These are phyloP conservation scores for Belonocnema kinseyi DNA, from an alignment of 1,140 invertebrate genomes.

Conservation along the genomic window DNA sequence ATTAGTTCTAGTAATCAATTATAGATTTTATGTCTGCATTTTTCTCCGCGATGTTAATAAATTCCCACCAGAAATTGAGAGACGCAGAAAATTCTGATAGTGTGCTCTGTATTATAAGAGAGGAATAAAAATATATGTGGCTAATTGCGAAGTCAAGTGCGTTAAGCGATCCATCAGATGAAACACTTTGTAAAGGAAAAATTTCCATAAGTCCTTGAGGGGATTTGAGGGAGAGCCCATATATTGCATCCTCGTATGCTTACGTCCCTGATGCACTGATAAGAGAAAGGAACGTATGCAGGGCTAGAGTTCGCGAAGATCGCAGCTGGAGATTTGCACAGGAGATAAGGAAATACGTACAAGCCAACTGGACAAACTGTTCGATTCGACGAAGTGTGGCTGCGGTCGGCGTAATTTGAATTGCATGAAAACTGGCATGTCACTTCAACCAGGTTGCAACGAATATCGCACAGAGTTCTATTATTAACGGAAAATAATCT, in stretches of 20 bases:
- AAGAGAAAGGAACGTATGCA: slow-evolving; percentile 29
- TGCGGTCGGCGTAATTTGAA: slow-evolving; percentile 10
- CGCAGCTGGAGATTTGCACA: slow-evolving; percentile 18
- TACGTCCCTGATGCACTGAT: slow-evolving; percentile 26
- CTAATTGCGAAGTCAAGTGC: not conserved
- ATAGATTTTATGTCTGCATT: too few relatives aligned
- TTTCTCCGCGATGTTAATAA: too few relatives aligned
- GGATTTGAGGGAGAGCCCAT: not conserved
- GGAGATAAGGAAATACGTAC: slow-evolving; percentile 26
- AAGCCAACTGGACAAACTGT: slow-evolving; percentile 29
- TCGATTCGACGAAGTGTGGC: slow-evolving; percentile 21
- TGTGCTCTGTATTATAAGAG: too few relatives aligned
- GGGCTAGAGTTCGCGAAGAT: slow-evolving; percentile 27
- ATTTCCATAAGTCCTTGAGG: slow-evolving; percentile 25
- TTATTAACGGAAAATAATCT: slow-evolving; percentile 2
- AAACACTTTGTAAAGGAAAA: slow-evolving; percentile 22
- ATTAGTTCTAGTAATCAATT: too few relatives aligned
- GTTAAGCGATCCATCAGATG: slow-evolving; percentile 16
- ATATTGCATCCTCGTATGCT: slow-evolving; percentile 13
- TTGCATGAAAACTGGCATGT: slow-evolving; percentile 7
- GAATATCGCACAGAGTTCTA: not conserved
- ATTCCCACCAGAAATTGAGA: too few relatives aligned
- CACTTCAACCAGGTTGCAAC: not conserved
- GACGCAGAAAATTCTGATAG: too few relatives aligned
- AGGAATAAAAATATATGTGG: too few relatives aligned